A percentile compares a stretch with the other conserved stretches of the same genome.
phyloP scores from a whole-genome alignment of 1,140 invertebrate species.

The Nymphalis io region DNA sequence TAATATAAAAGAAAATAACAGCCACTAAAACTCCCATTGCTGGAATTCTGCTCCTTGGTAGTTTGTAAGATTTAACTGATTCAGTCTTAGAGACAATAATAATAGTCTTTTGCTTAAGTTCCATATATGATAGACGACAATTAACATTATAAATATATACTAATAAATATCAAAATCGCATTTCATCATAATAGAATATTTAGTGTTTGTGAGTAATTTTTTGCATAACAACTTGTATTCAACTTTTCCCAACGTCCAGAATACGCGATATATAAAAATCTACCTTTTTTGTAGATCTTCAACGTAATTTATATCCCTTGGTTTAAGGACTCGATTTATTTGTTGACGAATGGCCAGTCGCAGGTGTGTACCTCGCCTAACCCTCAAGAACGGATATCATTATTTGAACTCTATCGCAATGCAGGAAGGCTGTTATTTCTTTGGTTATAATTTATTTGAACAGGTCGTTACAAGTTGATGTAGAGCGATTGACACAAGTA shows the following conservation, averaged over 20 bases:
- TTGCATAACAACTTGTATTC: neutral
- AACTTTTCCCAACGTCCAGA: neutral
- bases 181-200: too few species aligned
- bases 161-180: too few species aligned
- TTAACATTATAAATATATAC: too few species aligned
- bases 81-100: too few species aligned
- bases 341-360: conserved; percentile 49
- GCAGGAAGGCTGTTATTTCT: conserved; percentile 26
- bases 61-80: too few species aligned
- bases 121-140: too few species aligned
- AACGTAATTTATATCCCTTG: conserved; percentile 38
- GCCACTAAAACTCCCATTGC: too few species aligned
- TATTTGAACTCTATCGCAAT: conserved; percentile 11
- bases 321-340: conserved; percentile 46
- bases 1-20: too few species aligned
- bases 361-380: conserved; percentile 46
- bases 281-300: conserved; percentile 37
- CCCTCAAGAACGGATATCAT: neutral
- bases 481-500: conserved; percentile 56
- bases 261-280: conserved; percentile 18
- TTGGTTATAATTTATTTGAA: conserved; percentile 5
- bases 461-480: conserved; percentile 45
- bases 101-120: too few species aligned
- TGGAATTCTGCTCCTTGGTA: neutral
- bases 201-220: neutral